Conservation (phyloP, 2,888 invertebrate genomes). For the Agonopterix heracliana region DNA sequence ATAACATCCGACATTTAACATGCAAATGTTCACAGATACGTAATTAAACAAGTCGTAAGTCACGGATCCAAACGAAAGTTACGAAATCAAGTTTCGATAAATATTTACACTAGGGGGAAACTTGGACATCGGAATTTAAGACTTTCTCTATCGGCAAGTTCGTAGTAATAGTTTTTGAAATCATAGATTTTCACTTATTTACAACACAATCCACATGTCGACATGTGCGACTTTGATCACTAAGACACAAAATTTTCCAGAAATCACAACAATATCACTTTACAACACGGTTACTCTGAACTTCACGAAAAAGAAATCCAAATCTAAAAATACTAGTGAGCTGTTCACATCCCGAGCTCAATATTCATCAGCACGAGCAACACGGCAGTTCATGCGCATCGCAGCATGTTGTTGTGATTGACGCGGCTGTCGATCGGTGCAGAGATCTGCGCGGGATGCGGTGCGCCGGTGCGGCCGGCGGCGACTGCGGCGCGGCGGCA, state of each 20-base stretch:
- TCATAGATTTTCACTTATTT: conserved; percentile 16
- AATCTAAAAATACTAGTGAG: conserved; percentile 41
- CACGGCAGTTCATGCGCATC: conserved; percentile 45
- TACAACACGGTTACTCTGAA: background rate
- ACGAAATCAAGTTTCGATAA: conserved; percentile 37
- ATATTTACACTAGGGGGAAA: conserved; percentile 42
- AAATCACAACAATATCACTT: too few relatives aligned
- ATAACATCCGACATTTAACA: background rate
- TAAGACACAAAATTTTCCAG: too few relatives aligned
- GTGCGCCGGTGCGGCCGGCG: conserved; percentile 49
- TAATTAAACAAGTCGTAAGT: conserved; percentile 19
- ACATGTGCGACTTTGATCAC: too few relatives aligned
- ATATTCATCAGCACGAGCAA: conserved; percentile 50
- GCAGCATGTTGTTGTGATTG: conserved; percentile 51
- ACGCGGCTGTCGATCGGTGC: conserved; percentile 46
- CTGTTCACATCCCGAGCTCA: conserved; percentile 51
- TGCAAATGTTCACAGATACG: background rate
- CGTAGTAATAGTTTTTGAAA: conserved; percentile 23
- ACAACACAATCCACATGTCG: background rate
- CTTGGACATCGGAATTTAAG: conserved; percentile 34
- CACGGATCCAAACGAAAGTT: conserved; percentile 34
- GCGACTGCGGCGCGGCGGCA: conserved; percentile 59
- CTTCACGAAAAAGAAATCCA: conserved; percentile 24
- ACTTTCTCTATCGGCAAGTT: conserved; percentile 46
- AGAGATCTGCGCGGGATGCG: conserved; percentile 32